phyloP scores from a whole-genome alignment of 1,140 invertebrate species.

The Lethrus apterus region DNA sequence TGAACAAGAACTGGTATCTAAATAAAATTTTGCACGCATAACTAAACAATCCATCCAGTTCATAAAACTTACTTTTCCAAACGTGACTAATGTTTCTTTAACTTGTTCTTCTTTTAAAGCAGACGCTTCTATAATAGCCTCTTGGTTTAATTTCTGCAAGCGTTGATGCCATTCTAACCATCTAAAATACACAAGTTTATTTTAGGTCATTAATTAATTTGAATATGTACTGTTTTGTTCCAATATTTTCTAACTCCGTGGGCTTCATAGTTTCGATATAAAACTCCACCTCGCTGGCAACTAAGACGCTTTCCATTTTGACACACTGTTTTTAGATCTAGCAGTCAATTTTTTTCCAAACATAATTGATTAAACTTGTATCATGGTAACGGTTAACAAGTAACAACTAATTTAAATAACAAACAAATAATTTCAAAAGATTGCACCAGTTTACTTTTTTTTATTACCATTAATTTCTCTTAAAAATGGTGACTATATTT shows the following conservation, averaged over 20 bases:
- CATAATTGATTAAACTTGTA: no score
- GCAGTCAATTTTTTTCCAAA: no score
- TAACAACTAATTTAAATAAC: no score
- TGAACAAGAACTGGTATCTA: slow-evolving; percentile 61
- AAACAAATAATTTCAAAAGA: no score
- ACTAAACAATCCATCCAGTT: slow-evolving; percentile 12
- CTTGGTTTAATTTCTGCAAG: slow-evolving; percentile 69
- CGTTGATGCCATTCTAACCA: slow-evolving; percentile 73
- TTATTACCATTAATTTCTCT: no score
- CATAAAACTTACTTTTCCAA: slow-evolving; percentile 49
- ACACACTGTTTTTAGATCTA: slow-evolving; percentile 3
- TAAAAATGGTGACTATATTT: no score
- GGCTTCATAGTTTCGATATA: slow-evolving; percentile 44
- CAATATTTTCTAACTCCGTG: slow-evolving; percentile 43
- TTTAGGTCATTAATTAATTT: slow-evolving; percentile 8
- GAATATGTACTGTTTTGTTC: slow-evolving; percentile 42
- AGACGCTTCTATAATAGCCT: slow-evolving; percentile 65
- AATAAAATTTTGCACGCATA: slow-evolving; percentile 26
- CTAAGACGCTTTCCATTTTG: slow-evolving; percentile 41
- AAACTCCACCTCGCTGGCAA: slow-evolving; percentile 45
- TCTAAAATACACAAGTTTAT: no score
- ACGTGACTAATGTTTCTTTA: slow-evolving; percentile 60
- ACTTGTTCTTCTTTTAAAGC: slow-evolving; percentile 61
- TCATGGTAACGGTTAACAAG: no score
- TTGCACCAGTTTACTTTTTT: no score